A percentile compares a stretch with the other conserved stretches of the same genome.
Conservation (phyloP, 2,113 vertebrate genomes). For the Maylandia zebra region DNA sequence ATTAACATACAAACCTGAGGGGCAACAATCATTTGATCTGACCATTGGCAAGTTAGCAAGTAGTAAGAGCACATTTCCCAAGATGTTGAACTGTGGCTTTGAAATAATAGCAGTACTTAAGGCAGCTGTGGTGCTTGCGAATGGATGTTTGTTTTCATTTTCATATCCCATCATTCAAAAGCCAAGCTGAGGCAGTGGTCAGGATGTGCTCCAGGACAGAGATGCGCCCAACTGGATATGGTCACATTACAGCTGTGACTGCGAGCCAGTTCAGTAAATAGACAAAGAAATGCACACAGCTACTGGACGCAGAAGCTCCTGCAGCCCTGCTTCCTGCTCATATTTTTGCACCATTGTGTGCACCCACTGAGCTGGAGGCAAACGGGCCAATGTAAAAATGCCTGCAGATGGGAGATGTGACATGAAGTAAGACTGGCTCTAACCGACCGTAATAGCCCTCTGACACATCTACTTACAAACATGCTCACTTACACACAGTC, state of each 20-base stretch:
- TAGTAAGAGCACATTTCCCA: background rate
- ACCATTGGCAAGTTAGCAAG: background rate
- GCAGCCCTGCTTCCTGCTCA: background rate
- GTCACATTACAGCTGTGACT: slow-evolving; percentile 18
- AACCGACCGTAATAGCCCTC: slow-evolving; percentile 26
- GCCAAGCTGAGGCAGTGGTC: background rate
- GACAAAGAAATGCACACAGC: background rate
- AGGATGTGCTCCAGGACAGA: slow-evolving; percentile 3
- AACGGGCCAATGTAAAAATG: slow-evolving; percentile 2
- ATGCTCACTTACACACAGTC: background rate
- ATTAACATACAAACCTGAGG: background rate
- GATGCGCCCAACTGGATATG: background rate
- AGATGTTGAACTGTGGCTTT: background rate
- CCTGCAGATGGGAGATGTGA: slow-evolving; percentile 34
- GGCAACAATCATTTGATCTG: background rate
- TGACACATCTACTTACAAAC: slow-evolving; percentile 28
- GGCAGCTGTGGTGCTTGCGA: background rate
- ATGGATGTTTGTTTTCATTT: background rate
- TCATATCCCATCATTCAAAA: background rate
- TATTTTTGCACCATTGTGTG: background rate
- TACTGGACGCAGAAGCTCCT: background rate
- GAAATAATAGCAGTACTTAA: background rate
- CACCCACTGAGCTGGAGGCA: slow-evolving; percentile 6
- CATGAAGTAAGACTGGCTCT: slow-evolving; percentile 39
- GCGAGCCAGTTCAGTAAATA: background rate